Conservation (phyloP, 1,140 invertebrate species). For the Drosophila takahashii region DNA sequence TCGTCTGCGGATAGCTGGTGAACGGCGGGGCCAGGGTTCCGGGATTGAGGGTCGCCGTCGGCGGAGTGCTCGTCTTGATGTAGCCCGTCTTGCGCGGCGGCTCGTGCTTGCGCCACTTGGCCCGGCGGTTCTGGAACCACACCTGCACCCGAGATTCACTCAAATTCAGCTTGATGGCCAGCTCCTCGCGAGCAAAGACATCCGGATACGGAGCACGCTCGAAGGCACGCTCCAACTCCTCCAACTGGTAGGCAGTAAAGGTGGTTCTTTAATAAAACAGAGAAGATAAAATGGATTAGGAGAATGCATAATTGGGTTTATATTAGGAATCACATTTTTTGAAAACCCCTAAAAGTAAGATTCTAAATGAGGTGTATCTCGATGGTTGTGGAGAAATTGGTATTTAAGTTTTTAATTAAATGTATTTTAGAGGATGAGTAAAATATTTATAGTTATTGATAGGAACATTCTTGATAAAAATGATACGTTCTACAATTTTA, state of each 20-base stretch:
- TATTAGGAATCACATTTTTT: too few relatives aligned
- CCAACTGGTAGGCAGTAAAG: conserved; percentile 97
- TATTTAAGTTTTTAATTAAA: too few relatives aligned
- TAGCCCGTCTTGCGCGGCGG: conserved; percentile 97
- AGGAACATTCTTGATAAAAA: too few relatives aligned
- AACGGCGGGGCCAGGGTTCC: conserved; percentile 89
- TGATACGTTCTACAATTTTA: too few relatives aligned
- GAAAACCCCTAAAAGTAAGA: too few relatives aligned
- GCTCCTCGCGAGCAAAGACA: conserved; percentile 97
- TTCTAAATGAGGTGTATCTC: too few relatives aligned
- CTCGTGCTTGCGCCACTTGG: conserved; percentile 99
- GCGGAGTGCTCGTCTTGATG: conserved; percentile 87
- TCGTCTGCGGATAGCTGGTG: conserved; percentile 87
- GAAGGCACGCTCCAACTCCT: conserved; percentile 97
- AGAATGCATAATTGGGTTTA: neutral
- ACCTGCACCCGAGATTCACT: conserved; percentile 97
- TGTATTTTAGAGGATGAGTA: too few relatives aligned
- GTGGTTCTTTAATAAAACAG: conserved; percentile 91
- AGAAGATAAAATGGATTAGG: neutral
- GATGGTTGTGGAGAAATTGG: too few relatives aligned
- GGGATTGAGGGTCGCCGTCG: conserved; percentile 85
- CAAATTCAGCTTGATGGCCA: conserved; percentile 94
- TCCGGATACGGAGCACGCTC: conserved; percentile 98
- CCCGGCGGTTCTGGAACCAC: conserved; percentile 94
- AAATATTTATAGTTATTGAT: too few relatives aligned